Evolutionary conservation across 64 coral and sea anemone species (phyloP).

Genomic region (Anthopleura sola): DNA sequence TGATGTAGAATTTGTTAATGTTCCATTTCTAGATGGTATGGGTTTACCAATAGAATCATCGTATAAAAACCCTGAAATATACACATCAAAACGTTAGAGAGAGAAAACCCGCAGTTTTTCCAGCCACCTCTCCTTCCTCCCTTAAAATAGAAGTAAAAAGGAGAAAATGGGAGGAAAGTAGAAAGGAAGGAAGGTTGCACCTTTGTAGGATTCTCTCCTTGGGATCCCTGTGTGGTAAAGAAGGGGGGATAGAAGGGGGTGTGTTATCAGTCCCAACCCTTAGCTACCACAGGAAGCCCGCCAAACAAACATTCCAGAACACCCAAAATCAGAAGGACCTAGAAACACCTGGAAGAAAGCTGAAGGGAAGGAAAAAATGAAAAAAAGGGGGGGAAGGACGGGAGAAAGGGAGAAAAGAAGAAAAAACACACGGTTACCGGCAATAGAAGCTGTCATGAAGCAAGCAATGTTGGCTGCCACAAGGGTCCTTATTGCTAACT

Average conservation of each 20-base stretch:
- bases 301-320: no score
- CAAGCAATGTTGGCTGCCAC: conserved; percentile 81
- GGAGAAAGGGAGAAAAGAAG: neutral
- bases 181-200: no score
- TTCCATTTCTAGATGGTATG: neutral
- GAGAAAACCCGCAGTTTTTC: neutral
- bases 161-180: no score
- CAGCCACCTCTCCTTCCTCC: neutral
- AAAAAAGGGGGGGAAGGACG: neutral
- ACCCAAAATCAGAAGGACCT: no score
- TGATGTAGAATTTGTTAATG: neutral
- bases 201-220: no score
- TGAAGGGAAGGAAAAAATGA: neutral
- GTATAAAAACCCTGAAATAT: neutral
- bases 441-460: conserved; percentile 92
- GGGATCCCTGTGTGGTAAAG: no score
- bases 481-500: conserved; percentile 70
- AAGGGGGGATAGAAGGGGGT: no score
- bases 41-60: neutral
- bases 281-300: no score
- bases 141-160: no score
- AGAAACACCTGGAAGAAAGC: no score
- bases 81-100: neutral
- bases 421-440: conserved; percentile 31
- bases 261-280: no score